These are phyloP conservation scores for Pachyuromys duprasi DNA, from an alignment of 2,797 vertebrate species.

Conservation along the genomic window DNA sequence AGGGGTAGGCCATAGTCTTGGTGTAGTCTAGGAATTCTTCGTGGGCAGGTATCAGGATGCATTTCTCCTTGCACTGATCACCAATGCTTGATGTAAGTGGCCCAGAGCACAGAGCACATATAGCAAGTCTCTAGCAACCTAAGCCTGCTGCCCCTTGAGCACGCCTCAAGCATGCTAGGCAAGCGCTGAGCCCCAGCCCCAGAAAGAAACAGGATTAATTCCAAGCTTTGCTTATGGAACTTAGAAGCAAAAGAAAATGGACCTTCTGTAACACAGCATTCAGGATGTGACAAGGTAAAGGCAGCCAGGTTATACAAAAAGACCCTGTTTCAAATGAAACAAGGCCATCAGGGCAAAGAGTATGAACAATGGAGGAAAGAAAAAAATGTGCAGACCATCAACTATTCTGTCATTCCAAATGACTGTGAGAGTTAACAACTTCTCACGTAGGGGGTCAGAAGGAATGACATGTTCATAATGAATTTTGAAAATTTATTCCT, in stretches of 20 bases:
- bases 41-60: background rate
- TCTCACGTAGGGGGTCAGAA: background rate
- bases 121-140: background rate
- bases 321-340: background rate
- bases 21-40: background rate
- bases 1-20: background rate
- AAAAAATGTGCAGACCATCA: background rate
- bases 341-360: conserved; percentile 18
- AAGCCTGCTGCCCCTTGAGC: background rate
- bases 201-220: conserved; percentile 38
- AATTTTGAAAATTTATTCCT: conserved; percentile 22
- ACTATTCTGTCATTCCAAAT: background rate
- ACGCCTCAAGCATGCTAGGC: background rate
- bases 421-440: background rate
- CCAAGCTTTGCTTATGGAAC: conserved; percentile 34
- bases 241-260: background rate
- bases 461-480: background rate
- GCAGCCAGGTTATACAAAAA: background rate
- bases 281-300: background rate
- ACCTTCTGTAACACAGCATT: background rate
- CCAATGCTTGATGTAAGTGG: background rate
- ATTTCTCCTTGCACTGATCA: conserved; percentile 23
- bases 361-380: background rate
- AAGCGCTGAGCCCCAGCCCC: background rate
- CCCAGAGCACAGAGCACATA: background rate